Evolutionary conservation across 2,113 vertebrate genomes (phyloP).

Genomic region (Rattus rattus): DNA sequence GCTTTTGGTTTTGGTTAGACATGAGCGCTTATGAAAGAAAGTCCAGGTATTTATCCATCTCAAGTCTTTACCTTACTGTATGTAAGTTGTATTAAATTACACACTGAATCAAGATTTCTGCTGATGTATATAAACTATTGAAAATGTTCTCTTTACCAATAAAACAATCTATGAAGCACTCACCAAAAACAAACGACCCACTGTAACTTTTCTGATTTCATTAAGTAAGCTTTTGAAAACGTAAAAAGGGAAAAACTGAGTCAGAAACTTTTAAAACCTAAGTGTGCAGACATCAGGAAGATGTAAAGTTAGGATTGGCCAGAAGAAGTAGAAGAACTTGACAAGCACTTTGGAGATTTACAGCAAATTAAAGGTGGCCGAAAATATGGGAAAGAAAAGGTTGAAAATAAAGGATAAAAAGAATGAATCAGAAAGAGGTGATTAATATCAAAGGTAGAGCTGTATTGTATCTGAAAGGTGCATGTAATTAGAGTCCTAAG

Average conservation of each 20-base stretch:
- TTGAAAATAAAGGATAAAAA: not conserved
- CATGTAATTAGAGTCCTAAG: not conserved
- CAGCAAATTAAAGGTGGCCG: not conserved
- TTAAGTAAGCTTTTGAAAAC: not conserved
- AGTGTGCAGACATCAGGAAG: not conserved
- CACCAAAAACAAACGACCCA: not conserved
- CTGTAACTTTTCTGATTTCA: not conserved
- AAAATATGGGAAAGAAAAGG: not conserved
- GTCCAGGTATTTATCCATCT: not conserved
- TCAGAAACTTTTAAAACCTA: not conserved
- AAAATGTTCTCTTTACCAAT: not conserved
- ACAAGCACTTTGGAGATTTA: not conserved
- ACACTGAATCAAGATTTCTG: not conserved
- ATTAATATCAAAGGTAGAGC: not conserved
- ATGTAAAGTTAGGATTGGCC: not conserved
- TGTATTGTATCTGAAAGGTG: not conserved
- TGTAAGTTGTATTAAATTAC: not conserved
- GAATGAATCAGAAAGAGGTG: not conserved
- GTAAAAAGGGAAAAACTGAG: not conserved
- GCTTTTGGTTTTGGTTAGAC: not conserved
- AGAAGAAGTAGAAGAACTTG: constrained; percentile 30
- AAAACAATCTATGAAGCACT: not conserved
- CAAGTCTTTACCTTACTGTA: not conserved
- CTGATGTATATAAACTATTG: not conserved
- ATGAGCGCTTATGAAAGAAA: not conserved